Conservation (phyloP, 2,113 vertebrate species). For the Trichomycterus rosablanca region DNA sequence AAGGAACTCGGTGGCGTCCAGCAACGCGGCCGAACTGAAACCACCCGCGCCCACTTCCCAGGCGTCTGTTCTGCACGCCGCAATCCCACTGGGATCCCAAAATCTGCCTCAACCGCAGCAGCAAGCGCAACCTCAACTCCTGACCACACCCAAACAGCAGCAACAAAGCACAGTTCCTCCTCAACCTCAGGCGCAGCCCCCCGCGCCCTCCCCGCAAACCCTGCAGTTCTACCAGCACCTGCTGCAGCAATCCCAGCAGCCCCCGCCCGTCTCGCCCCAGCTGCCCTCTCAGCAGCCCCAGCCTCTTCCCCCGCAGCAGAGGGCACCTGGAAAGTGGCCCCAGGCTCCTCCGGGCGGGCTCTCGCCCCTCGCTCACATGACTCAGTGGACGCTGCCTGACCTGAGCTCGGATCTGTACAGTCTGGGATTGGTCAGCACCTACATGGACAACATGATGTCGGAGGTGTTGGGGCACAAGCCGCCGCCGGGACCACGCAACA, state of each 20-base stretch:
- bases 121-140: constrained; percentile 63
- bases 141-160: constrained; percentile 47
- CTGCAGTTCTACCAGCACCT: constrained; percentile 57
- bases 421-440: constrained; percentile 92
- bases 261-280: constrained; percentile 59
- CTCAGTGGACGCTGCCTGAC: constrained; percentile 86
- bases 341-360: constrained; percentile 76
- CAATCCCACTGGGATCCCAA: constrained; percentile 74
- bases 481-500: constrained; percentile 92
- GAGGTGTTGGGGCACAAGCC: constrained; percentile 96
- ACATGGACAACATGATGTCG: constrained; percentile 95
- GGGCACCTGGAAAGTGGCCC: constrained; percentile 83
- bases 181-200: constrained; percentile 29
- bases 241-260: constrained; percentile 81
- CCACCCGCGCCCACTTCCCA: constrained; percentile 72
- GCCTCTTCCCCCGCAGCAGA: constrained; percentile 56
- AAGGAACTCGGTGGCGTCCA: constrained; percentile 84
- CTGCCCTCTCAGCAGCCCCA: constrained; percentile 63
- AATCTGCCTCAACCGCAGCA: constrained; percentile 53
- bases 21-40: constrained; percentile 82
- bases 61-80: constrained; percentile 65
- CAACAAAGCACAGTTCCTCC: constrained; percentile 33
- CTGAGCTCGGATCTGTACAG: constrained; percentile 95
- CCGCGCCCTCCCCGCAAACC: constrained; percentile 29
- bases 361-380: constrained; percentile 78